Percentiles rank a stretch among this genome's conserved stretches.
phyloP scores from a whole-genome alignment of 2,888 invertebrate species.

The Platynereis dumerilii region DNA sequence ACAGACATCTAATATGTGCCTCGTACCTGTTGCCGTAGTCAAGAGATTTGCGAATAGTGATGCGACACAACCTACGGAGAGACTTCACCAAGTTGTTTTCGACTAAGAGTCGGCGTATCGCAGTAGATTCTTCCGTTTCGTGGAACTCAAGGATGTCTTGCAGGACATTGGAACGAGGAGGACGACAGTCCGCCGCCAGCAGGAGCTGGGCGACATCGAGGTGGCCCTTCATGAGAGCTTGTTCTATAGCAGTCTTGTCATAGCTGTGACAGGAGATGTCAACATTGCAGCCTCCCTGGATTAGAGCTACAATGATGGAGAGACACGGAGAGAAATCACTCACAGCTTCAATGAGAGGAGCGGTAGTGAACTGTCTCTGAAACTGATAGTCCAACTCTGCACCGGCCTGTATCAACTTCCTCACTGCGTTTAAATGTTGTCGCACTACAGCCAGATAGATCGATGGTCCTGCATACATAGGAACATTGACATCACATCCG shows the following conservation, averaged over 20 bases:
- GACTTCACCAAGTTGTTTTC: constrained; percentile 6
- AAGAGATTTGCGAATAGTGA: background rate
- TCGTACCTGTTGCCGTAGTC: constrained; percentile 6
- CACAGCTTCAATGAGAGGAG: constrained; percentile 13
- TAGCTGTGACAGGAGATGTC: background rate
- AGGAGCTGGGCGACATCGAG: background rate
- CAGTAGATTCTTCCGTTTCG: background rate
- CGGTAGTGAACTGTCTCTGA: background rate
- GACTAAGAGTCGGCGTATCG: background rate
- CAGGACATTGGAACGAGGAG: constrained; percentile 1
- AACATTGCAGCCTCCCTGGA: constrained; percentile 19
- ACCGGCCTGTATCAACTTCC: constrained; percentile 8
- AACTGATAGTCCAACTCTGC: constrained; percentile 11
- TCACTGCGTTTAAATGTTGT: constrained; percentile 9
- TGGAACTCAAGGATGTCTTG: constrained; percentile 6
- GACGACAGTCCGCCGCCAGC: constrained; percentile 1
- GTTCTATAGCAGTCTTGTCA: constrained; percentile 8
- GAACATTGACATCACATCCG: constrained; percentile 15
- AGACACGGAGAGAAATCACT: background rate
- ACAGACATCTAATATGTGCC: background rate
- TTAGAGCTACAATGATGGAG: constrained; percentile 6
- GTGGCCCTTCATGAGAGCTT: constrained; percentile 9
- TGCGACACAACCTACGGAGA: constrained; percentile 9
- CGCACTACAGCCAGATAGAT: constrained; percentile 6
- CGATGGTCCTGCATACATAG: background rate